Evolutionary conservation across 2,113 vertebrate species (phyloP).

Genomic region (Catharus fuscescens): DNA sequence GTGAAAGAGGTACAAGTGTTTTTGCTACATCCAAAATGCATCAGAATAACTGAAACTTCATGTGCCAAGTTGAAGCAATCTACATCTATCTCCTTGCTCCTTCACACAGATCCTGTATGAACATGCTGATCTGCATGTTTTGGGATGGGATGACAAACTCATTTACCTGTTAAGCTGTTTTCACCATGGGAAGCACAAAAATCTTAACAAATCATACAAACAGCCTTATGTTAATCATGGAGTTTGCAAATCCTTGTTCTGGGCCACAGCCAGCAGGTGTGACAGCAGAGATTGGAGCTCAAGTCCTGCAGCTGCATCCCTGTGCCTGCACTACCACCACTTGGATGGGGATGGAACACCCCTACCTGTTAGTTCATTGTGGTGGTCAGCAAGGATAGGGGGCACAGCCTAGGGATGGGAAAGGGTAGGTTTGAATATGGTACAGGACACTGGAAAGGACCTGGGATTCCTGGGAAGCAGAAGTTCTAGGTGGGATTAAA

Average conservation of each 20-base stretch:
- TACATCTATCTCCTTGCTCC: neutral
- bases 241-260: neutral
- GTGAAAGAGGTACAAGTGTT: neutral
- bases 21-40: neutral
- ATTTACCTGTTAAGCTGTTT: neutral
- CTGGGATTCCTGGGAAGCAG: neutral
- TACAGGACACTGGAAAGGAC: neutral
- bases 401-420: too few relatives aligned
- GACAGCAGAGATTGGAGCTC: neutral
- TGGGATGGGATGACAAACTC: neutral
- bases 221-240: neutral
- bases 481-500: neutral
- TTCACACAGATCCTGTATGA: neutral
- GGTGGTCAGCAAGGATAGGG: accelerated
- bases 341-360: accelerated
- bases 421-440: neutral
- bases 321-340: accelerated
- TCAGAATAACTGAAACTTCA: neutral
- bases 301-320: neutral
- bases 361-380: neutral
- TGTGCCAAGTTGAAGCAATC: neutral
- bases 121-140: neutral
- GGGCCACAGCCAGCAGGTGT: neutral
- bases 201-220: neutral
- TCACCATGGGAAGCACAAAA: neutral